These are phyloP conservation scores for Neopelma chrysocephalum DNA, from an alignment of 2,797 vertebrate species.

Conservation along the genomic window DNA sequence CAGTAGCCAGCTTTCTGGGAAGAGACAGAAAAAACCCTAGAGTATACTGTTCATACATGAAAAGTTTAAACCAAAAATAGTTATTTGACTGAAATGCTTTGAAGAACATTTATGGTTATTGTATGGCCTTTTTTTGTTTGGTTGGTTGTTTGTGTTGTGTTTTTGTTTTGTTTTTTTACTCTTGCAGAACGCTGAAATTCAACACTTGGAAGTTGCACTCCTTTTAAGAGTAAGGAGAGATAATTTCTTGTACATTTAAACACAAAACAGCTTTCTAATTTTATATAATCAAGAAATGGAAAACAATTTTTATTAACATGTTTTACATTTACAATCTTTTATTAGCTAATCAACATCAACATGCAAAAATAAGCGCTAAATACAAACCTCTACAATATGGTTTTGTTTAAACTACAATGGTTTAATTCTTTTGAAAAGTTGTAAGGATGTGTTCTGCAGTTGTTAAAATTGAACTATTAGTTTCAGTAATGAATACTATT, in stretches of 20 bases:
- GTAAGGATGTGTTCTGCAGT: constrained; percentile 64
- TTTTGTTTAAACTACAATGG: constrained; percentile 73
- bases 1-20: not conserved
- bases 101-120: not conserved
- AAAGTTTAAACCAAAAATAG: not conserved
- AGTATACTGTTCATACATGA: not conserved
- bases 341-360: constrained; percentile 92
- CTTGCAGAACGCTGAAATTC: not conserved
- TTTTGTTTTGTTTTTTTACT: not conserved
- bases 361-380: constrained; percentile 90
- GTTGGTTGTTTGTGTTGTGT: fast-evolving
- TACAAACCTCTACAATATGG: constrained; percentile 84
- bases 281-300: constrained; percentile 70
- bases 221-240: not conserved
- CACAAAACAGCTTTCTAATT: constrained; percentile 22
- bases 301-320: constrained; percentile 79
- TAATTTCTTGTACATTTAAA: not conserved
- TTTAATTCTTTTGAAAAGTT: constrained; percentile 63
- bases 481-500: constrained; percentile 70
- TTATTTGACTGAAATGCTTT: not conserved
- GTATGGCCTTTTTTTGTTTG: not conserved
- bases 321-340: constrained; percentile 88
- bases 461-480: constrained; percentile 71
- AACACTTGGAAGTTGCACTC: not conserved
- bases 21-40: fast-evolving